Conservation (phyloP, 2,797 vertebrate species). For the Typhlichthys eigenmanni region DNA sequence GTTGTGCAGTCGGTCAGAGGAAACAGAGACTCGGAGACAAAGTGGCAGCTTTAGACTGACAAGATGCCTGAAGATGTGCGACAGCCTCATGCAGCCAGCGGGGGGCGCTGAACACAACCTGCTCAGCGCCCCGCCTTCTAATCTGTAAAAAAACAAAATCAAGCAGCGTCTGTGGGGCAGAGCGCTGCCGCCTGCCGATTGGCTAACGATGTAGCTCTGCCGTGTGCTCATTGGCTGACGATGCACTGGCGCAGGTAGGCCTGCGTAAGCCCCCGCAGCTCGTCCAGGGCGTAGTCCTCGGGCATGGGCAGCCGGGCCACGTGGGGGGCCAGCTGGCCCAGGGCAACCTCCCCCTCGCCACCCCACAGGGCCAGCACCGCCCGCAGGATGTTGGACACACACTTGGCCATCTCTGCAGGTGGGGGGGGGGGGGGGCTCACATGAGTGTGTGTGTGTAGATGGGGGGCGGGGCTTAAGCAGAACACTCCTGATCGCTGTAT, state of each 20-base stretch:
- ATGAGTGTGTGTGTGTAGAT: background rate
- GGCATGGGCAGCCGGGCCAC: constrained; percentile 92
- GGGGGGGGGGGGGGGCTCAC: background rate
- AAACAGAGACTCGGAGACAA: too few species aligned
- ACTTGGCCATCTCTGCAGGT: constrained; percentile 91
- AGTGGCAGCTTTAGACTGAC: too few species aligned
- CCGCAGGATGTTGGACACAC: constrained; percentile 88
- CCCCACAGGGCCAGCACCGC: constrained; percentile 88
- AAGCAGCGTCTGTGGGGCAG: background rate
- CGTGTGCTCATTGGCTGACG: constrained; percentile 74
- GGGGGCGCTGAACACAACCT: too few species aligned
- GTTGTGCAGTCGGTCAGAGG: background rate
- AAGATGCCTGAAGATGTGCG: too few species aligned
- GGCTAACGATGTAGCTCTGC: background rate
- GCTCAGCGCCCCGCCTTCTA: too few species aligned
- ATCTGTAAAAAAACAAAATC: too few species aligned
- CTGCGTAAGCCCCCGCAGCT: constrained; percentile 91
- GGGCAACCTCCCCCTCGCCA: constrained; percentile 66
- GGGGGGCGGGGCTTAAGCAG: too few species aligned
- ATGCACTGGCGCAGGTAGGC: constrained; percentile 88
- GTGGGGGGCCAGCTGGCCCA: constrained; percentile 85
- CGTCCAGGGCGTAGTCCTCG: constrained; percentile 93
- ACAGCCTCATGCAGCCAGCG: too few species aligned
- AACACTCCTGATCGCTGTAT: too few species aligned
- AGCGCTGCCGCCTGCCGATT: background rate